Conservation (phyloP, 2,797 vertebrate genomes). For the Prunella strophiata region DNA sequence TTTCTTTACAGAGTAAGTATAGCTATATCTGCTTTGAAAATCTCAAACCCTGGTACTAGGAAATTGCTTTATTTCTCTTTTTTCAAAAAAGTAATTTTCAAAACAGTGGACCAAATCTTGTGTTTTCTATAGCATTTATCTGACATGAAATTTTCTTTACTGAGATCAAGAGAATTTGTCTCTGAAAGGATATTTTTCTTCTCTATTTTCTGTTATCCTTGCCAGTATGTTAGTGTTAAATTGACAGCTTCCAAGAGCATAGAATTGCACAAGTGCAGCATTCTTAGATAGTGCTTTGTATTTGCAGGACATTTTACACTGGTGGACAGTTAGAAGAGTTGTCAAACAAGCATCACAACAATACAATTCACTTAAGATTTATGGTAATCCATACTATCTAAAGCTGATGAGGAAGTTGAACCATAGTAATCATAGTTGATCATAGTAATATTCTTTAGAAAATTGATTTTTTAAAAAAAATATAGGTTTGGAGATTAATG, state of each 20-base stretch:
- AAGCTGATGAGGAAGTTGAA: not conserved
- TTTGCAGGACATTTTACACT: not conserved
- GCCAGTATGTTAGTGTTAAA: not conserved
- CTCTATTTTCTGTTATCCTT: not conserved
- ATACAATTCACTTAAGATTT: not conserved
- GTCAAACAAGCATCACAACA: not conserved
- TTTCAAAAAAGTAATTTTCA: not conserved
- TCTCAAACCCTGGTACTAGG: not conserved
- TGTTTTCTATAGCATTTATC: not conserved
- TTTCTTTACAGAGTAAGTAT: not conserved
- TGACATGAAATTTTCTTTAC: not conserved
- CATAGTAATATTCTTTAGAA: not conserved
- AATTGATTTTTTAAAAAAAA: not conserved
- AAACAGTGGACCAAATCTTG: not conserved
- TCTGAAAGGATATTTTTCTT: not conserved
- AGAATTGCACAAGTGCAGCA: not conserved
- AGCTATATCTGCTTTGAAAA: not conserved
- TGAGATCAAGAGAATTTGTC: not conserved
- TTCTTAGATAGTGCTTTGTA: not conserved
- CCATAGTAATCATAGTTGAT: too few relatives aligned
- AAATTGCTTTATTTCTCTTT: not conserved
- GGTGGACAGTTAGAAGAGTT: not conserved
- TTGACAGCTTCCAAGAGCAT: not conserved
- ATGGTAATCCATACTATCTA: not conserved
- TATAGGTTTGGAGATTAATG: not conserved